These are phyloP conservation scores for Apis laboriosa DNA, from an alignment of 1,140 invertebrate genomes.

Conservation along the genomic window DNA sequence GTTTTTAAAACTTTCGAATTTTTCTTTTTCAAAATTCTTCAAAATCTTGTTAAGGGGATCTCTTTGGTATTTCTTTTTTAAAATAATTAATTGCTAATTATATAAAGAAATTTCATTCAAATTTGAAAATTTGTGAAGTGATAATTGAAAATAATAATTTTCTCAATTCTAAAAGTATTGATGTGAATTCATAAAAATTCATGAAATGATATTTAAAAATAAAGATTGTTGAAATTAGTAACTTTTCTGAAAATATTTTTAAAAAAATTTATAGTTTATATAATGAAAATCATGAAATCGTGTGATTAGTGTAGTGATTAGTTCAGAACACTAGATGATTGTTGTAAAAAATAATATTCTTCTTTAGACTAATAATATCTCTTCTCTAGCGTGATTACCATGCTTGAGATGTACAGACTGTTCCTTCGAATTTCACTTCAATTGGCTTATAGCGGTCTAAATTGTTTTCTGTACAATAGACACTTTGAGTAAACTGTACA, in stretches of 20 bases:
- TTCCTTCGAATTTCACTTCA: slow-evolving; percentile 43
- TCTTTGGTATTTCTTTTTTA: background rate
- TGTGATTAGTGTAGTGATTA: too few relatives aligned
- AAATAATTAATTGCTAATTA: background rate
- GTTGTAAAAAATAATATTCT: slow-evolving; percentile 46
- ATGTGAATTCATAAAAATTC: too few relatives aligned
- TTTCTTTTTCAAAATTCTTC: background rate
- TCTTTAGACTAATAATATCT: slow-evolving; percentile 58
- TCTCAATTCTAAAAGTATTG: too few relatives aligned
- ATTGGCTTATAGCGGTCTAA: slow-evolving; percentile 66
- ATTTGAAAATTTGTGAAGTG: background rate
- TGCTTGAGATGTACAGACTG: slow-evolving; percentile 42
- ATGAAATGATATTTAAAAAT: too few relatives aligned
- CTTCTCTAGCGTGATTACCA: slow-evolving; percentile 12
- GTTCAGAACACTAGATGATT: slow-evolving; percentile 12
- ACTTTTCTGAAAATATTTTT: too few relatives aligned
- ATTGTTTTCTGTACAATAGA: slow-evolving; percentile 56
- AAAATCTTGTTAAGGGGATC: fast-evolving
- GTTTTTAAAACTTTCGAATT: fast-evolving
- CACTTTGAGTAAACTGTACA: slow-evolving; percentile 59
- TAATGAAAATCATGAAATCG: background rate
- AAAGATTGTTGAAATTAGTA: too few relatives aligned
- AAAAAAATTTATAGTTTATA: too few relatives aligned
- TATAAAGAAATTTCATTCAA: too few relatives aligned
- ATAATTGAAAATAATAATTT: background rate